Conservation (phyloP, 2,797 vertebrate genomes). For the Chrysocyon brachyurus region DNA sequence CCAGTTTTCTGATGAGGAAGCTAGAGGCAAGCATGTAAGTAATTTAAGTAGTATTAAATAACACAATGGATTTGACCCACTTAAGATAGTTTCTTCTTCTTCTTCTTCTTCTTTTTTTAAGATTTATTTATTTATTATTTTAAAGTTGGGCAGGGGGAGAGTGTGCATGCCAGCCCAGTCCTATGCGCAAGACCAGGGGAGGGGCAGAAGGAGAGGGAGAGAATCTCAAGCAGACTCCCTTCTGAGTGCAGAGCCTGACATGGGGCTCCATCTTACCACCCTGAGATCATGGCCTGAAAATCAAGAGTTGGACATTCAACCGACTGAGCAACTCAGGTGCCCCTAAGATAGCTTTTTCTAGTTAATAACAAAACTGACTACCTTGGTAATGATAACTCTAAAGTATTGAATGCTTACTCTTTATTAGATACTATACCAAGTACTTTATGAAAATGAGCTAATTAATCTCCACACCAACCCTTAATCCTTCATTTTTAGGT, state of each 20-base stretch:
- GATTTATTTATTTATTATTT: background rate
- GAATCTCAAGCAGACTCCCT: background rate
- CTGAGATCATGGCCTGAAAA: background rate
- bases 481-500: background rate
- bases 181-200: background rate
- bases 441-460: background rate
- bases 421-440: background rate
- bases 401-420: background rate
- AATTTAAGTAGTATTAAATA: background rate
- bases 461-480: background rate
- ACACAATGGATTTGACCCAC: background rate
- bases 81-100: background rate
- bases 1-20: background rate
- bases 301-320: background rate
- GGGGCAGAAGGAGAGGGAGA: background rate
- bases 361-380: constrained; percentile 16
- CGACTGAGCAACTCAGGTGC: background rate
- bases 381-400: background rate
- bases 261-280: background rate
- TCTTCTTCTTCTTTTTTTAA: background rate
- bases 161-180: background rate
- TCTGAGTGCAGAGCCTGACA: background rate
- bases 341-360: background rate
- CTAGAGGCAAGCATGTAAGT: background rate
- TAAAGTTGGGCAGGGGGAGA: background rate